phyloP scores from a whole-genome alignment of 2,113 vertebrate species.

The Anser brachyrhynchus region DNA sequence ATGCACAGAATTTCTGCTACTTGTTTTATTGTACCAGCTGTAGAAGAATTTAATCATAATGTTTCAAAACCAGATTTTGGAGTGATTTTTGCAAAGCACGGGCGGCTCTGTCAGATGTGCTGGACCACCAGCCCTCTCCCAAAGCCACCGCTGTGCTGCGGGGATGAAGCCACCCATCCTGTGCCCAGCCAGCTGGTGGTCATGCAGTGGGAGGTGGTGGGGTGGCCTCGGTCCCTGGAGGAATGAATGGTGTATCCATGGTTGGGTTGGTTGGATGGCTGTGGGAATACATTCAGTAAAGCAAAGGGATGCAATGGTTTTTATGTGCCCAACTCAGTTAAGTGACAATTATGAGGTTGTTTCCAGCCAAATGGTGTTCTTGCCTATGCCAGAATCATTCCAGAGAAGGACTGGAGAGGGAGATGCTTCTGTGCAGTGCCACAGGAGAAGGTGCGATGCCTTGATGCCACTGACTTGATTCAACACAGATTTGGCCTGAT shows the following conservation, averaged over 20 bases:
- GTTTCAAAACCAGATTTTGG: background rate
- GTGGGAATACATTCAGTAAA: background rate
- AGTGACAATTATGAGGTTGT: background rate
- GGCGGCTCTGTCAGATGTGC: background rate
- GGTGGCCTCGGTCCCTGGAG: background rate
- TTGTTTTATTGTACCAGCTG: constrained; percentile 37
- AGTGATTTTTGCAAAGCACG: background rate
- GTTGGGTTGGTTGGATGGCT: background rate
- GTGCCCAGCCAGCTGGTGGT: background rate
- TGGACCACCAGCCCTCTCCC: background rate
- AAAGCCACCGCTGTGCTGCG: fast-evolving
- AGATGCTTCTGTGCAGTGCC: background rate
- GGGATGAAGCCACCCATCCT: background rate
- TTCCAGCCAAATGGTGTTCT: background rate
- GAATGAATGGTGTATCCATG: background rate
- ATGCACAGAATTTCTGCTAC: background rate
- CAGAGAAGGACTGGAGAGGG: background rate
- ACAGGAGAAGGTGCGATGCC: background rate
- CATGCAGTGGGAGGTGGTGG: background rate
- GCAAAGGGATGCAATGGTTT: background rate
- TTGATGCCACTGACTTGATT: background rate
- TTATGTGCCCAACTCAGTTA: fast-evolving
- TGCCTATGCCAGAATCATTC: background rate
- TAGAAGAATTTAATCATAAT: constrained; percentile 49
- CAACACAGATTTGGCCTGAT: background rate